Evolutionary conservation across 2,888 invertebrate species (phyloP).

Genomic region (Empis stercorea): DNA sequence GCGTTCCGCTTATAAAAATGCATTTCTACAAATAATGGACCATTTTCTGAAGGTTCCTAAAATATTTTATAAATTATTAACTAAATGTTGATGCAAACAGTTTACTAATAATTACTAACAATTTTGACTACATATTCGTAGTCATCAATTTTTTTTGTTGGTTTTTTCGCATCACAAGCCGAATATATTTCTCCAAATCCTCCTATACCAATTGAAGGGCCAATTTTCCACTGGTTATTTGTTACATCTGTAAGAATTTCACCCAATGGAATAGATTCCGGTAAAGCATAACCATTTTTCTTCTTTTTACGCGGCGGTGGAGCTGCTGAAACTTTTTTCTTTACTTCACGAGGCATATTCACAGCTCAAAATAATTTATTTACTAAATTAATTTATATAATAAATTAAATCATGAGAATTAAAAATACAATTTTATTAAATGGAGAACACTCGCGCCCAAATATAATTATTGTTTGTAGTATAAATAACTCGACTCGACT

Average conservation of each 20-base stretch:
- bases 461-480: too few relatives aligned
- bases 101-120: conserved; percentile 40
- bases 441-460: too few relatives aligned
- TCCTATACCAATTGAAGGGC: conserved; percentile 76
- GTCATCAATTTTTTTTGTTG: conserved; percentile 38
- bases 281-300: conserved; percentile 29
- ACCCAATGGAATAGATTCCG: conserved; percentile 40
- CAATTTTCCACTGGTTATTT: conserved; percentile 76
- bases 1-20: conserved; percentile 75
- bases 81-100: background rate
- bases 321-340: conserved; percentile 10
- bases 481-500: too few relatives aligned
- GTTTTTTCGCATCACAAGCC: conserved; percentile 49
- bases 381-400: too few relatives aligned
- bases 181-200: conserved; percentile 92
- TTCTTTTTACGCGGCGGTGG: conserved; percentile 10
- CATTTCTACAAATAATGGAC: conserved; percentile 88
- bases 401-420: too few relatives aligned
- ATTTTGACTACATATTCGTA: conserved; percentile 68
- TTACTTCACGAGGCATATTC: conserved; percentile 15
- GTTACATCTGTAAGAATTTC: conserved; percentile 61
- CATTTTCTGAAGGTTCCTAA: conserved; percentile 83
- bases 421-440: too few relatives aligned
- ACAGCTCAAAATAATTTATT: too few relatives aligned
- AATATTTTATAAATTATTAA: conserved; percentile 15